Conservation (phyloP, 2,888 invertebrate genomes). For the Tinea trinotella region DNA sequence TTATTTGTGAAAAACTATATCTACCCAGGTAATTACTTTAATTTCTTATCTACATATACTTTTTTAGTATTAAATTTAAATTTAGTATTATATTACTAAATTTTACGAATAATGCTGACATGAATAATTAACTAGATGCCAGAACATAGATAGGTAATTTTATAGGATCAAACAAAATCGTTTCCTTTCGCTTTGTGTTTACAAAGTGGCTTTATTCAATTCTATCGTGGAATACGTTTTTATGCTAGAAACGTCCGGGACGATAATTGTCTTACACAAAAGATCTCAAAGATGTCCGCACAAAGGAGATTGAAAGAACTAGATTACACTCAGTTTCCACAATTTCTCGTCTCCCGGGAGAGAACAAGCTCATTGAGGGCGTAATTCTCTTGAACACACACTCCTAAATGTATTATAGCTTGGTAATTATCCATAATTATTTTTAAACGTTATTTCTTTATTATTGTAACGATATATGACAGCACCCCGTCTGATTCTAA, state of each 20-base stretch:
- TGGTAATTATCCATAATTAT: background rate
- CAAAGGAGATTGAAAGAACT: slow-evolving; percentile 60
- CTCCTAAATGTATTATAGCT: slow-evolving; percentile 19
- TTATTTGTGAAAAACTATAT: too few relatives aligned
- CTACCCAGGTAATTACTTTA: too few relatives aligned
- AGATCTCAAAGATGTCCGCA: slow-evolving; percentile 49
- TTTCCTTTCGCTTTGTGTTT: background rate
- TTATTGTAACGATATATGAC: too few relatives aligned
- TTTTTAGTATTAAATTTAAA: too few relatives aligned
- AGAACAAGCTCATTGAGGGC: background rate
- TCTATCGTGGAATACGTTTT: slow-evolving; percentile 40
- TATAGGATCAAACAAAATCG: slow-evolving; percentile 5
- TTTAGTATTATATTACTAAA: too few relatives aligned
- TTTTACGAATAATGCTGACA: too few relatives aligned
- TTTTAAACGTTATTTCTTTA: too few relatives aligned
- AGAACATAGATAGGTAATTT: background rate
- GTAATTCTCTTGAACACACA: background rate
- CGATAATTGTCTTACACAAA: slow-evolving; percentile 63
- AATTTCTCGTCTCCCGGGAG: slow-evolving; percentile 27
- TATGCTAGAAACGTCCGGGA: slow-evolving; percentile 42
- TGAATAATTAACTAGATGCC: background rate
- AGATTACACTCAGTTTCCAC: slow-evolving; percentile 47
- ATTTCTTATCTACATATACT: too few relatives aligned
- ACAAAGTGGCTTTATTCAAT: slow-evolving; percentile 30
- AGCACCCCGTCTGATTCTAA: too few relatives aligned